Evolutionary conservation across 2,113 vertebrate species (phyloP).

Genomic region (Vulpes ferrilata): DNA sequence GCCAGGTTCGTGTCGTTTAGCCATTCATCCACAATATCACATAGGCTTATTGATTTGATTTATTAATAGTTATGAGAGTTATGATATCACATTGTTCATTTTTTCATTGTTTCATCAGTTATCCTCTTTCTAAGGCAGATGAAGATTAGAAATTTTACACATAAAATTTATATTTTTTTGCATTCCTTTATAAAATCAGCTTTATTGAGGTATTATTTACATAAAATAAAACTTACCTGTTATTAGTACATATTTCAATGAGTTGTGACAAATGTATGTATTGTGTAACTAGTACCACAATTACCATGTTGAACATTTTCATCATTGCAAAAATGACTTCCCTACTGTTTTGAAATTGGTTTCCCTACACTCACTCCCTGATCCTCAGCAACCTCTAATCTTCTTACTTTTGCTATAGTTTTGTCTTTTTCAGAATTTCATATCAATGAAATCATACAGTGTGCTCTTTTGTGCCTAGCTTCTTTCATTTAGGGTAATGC

Average conservation of each 20-base stretch:
- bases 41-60: neutral
- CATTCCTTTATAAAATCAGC: conserved; percentile 13
- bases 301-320: neutral
- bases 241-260: neutral
- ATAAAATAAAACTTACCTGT: neutral
- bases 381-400: neutral
- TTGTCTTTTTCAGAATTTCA: neutral
- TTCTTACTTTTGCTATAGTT: neutral
- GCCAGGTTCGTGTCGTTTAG: neutral
- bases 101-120: neutral
- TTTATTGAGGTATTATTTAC: neutral
- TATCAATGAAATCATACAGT: neutral
- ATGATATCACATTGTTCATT: neutral
- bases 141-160: neutral
- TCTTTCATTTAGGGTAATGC: neutral
- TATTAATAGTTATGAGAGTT: neutral
- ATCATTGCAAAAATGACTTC: neutral
- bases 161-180: neutral
- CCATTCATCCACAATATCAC: neutral
- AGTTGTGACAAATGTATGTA: neutral
- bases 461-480: neutral
- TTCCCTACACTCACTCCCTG: neutral
- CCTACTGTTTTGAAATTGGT: neutral
- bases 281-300: neutral
- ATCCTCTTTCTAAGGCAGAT: neutral